A percentile compares a stretch with the other conserved stretches of the same genome.
These are phyloP conservation scores for Drosophila nigricruria DNA, from an alignment of 2,888 invertebrate genomes.

Conservation along the genomic window DNA sequence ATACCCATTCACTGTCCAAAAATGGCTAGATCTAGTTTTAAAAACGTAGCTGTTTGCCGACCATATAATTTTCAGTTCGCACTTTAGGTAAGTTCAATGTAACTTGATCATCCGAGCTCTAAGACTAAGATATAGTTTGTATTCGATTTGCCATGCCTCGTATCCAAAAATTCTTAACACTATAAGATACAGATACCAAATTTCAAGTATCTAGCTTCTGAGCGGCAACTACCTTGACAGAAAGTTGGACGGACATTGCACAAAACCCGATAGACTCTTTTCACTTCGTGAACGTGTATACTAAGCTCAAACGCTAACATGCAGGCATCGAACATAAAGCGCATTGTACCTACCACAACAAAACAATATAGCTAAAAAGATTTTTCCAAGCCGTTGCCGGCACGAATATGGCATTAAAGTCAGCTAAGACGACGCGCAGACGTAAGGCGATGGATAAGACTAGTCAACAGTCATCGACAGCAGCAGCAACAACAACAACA, in stretches of 20 bases:
- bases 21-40: background rate
- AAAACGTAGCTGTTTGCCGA: background rate
- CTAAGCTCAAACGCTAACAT: constrained; percentile 14
- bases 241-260: background rate
- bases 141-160: no score
- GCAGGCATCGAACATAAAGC: constrained; percentile 21
- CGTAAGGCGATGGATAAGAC: constrained; percentile 59
- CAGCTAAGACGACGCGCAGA: constrained; percentile 45
- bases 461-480: constrained; percentile 46
- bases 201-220: no score
- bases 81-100: background rate
- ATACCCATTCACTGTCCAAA: background rate
- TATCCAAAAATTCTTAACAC: no score
- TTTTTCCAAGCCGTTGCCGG: constrained; percentile 44
- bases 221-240: no score
- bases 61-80: background rate
- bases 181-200: no score
- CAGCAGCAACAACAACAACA: constrained; percentile 29
- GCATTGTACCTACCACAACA: constrained; percentile 35
- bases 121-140: no score
- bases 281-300: background rate
- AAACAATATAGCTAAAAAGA: constrained; percentile 27
- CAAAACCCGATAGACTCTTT: background rate
- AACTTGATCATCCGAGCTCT: no score
- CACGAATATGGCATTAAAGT: constrained; percentile 80